Evolutionary conservation across 2,113 vertebrate genomes (phyloP).

Genomic region (Albula glossodonta): DNA sequence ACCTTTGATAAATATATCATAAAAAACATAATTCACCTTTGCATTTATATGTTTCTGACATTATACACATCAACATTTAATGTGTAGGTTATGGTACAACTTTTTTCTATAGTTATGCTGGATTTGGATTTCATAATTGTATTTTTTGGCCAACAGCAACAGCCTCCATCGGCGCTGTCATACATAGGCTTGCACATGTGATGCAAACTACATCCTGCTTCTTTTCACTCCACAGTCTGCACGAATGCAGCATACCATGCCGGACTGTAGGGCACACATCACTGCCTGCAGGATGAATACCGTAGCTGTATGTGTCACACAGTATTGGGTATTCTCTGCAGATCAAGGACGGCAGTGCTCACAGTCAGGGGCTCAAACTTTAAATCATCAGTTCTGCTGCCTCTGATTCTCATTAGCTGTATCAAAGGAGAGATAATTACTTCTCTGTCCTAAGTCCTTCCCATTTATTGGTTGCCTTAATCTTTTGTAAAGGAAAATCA

Average conservation of each 20-base stretch:
- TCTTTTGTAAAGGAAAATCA: not conserved
- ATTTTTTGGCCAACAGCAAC: no score
- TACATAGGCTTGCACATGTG: not conserved
- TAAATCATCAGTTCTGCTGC: not conserved
- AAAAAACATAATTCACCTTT: not conserved
- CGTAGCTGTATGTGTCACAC: no score
- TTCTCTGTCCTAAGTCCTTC: slow-evolving; percentile 24
- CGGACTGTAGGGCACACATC: not conserved
- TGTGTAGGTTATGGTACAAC: not conserved
- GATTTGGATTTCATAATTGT: no score
- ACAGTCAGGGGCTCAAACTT: not conserved
- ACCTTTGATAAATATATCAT: not conserved
- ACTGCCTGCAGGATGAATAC: not conserved
- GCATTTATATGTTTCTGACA: not conserved
- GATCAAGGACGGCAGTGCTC: not conserved
- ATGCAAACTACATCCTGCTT: not conserved
- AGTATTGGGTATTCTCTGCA: not conserved
- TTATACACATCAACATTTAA: not conserved
- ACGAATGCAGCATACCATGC: not conserved
- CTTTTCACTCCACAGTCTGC: not conserved
- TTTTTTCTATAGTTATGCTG: not conserved
- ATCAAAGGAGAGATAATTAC: slow-evolving; percentile 17
- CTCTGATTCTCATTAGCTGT: not conserved
- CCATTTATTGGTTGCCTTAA: slow-evolving; percentile 36
- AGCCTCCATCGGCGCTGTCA: no score